Percentiles rank a stretch among this genome's conserved stretches.
These are phyloP conservation scores for Tethea ocularis DNA, from an alignment of 2,888 invertebrate genomes.

Conservation along the genomic window DNA sequence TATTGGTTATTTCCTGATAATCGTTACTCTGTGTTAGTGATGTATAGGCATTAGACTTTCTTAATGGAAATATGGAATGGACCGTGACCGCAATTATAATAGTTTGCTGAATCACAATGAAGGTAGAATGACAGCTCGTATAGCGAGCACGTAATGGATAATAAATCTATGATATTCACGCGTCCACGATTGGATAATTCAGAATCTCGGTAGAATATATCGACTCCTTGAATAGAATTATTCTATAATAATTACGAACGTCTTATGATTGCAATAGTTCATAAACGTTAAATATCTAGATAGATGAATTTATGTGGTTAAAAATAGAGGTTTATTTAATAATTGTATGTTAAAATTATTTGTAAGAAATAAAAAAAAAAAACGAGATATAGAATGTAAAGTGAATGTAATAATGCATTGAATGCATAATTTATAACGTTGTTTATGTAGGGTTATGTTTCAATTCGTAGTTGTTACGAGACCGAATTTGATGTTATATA, in stretches of 20 bases:
- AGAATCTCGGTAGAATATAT: slow-evolving; percentile 1
- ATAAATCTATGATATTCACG: neutral
- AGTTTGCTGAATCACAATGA: neutral
- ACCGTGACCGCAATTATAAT: slow-evolving; percentile 11
- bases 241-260: slow-evolving; percentile 47
- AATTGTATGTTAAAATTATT: slow-evolving; percentile 34
- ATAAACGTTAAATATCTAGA: slow-evolving; percentile 56
- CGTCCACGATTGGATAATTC: neutral
- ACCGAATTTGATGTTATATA: slow-evolving; percentile 72
- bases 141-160: neutral
- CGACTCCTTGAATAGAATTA: neutral
- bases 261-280: slow-evolving; percentile 73
- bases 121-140: neutral
- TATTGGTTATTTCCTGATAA: slow-evolving; percentile 41
- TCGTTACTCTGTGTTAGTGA: slow-evolving; percentile 77
- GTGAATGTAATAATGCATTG: slow-evolving; percentile 6
- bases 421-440: slow-evolving; percentile 6
- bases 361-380: slow-evolving; percentile 18
- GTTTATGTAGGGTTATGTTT: slow-evolving; percentile 18
- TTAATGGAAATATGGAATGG: slow-evolving; percentile 29
- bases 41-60: slow-evolving; percentile 50
- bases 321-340: slow-evolving; percentile 63
- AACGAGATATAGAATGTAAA: slow-evolving; percentile 15
- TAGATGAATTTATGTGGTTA: slow-evolving; percentile 75
- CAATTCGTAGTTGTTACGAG: slow-evolving; percentile 60